Conservation (phyloP, 2,888 invertebrate genomes). For the Mellilla xanthometata region DNA sequence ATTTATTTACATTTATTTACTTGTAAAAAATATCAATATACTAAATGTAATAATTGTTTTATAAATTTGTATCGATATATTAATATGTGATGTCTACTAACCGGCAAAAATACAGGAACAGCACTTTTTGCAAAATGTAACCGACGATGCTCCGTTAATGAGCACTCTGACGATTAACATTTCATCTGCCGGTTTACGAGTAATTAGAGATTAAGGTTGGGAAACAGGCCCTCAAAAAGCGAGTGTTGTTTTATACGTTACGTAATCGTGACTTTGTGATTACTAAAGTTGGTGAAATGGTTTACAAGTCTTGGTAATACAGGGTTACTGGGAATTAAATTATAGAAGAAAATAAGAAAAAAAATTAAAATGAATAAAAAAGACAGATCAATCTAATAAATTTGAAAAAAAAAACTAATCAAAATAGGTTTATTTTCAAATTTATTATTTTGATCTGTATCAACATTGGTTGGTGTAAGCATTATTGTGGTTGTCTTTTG, state of each 20-base stretch:
- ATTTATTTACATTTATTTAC: too few relatives aligned
- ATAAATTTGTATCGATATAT: background rate
- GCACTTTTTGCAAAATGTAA: slow-evolving; percentile 15
- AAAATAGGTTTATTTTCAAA: too few relatives aligned
- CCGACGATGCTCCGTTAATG: slow-evolving; percentile 44
- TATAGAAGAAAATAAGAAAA: too few relatives aligned
- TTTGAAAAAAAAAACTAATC: too few relatives aligned
- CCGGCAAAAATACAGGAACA: slow-evolving; percentile 1
- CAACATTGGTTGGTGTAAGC: too few relatives aligned
- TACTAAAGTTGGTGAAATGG: background rate
- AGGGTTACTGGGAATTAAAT: too few relatives aligned
- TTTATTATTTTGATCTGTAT: too few relatives aligned
- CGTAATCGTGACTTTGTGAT: background rate
- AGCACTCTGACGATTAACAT: slow-evolving; percentile 46
- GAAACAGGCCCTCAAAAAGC: slow-evolving; percentile 24
- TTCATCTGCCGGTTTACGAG: slow-evolving; percentile 45
- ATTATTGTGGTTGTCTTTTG: too few relatives aligned
- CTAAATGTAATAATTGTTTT: background rate
- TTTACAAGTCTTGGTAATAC: too few relatives aligned
- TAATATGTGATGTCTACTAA: background rate
- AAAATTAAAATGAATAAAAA: too few relatives aligned
- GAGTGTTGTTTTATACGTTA: slow-evolving; percentile 10
- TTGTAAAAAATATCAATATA: too few relatives aligned
- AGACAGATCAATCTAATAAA: too few relatives aligned
- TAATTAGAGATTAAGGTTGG: slow-evolving; percentile 46